Evolutionary conservation across 2,113 vertebrate genomes (phyloP).

Genomic region (Istiophorus platypterus): DNA sequence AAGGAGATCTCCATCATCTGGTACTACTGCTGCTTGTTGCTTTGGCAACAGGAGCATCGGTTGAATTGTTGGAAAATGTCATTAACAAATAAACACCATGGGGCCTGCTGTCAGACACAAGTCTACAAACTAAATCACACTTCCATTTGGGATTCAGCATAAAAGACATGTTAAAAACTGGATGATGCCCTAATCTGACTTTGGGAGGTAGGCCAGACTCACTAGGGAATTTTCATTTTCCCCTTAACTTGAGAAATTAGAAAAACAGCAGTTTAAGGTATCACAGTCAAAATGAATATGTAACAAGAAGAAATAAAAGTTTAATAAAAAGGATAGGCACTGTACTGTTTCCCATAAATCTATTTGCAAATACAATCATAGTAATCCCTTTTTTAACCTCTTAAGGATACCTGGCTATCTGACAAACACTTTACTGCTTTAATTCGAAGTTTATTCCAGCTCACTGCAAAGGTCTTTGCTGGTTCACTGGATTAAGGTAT

Average conservation of each 20-base stretch:
- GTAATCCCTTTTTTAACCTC: not conserved
- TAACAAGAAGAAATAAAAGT: not conserved
- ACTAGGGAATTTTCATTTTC: constrained; percentile 8
- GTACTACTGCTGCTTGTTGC: constrained; percentile 58
- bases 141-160: constrained; percentile 25
- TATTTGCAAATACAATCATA: not conserved
- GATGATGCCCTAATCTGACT: constrained; percentile 18
- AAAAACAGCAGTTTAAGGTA: not conserved
- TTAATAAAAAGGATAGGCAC: not conserved
- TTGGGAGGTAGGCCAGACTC: constrained; percentile 8
- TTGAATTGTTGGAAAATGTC: constrained; percentile 56
- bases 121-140: constrained; percentile 23
- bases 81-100: constrained; percentile 58
- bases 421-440: not conserved
- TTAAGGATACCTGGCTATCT: not conserved
- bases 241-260: not conserved
- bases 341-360: not conserved
- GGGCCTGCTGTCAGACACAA: constrained; percentile 11
- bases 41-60: constrained; percentile 58
- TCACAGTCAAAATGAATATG: not conserved
- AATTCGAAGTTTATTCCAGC: not conserved
- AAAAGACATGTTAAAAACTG: constrained; percentile 2
- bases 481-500: not conserved
- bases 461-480: not conserved
- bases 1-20: constrained; percentile 17